A percentile compares a stretch with the other conserved stretches of the same genome.
Evolutionary conservation across 1,140 invertebrate species (phyloP).

Genomic region (Aleiodes sp.): DNA sequence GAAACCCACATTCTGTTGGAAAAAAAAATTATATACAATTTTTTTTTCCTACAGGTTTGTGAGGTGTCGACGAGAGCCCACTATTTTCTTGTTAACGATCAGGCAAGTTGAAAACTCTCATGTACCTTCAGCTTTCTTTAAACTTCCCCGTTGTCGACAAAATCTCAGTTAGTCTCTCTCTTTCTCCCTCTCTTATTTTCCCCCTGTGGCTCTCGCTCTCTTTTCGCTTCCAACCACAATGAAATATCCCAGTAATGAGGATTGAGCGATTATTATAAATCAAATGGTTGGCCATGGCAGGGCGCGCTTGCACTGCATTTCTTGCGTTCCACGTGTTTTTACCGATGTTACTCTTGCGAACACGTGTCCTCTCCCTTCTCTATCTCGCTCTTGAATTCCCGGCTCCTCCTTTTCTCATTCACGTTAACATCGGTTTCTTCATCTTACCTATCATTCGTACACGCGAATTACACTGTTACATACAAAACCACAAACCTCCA

Average conservation of each 20-base stretch:
- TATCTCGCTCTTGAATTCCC: slow-evolving; percentile 11
- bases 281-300: slow-evolving; percentile 43
- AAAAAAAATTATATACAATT: background rate
- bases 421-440: background rate
- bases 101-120: background rate
- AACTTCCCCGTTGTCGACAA: slow-evolving; percentile 4
- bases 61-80: background rate
- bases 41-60: background rate
- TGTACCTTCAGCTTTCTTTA: background rate
- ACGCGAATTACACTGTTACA: slow-evolving; percentile 27
- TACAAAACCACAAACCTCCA: slow-evolving; percentile 5
- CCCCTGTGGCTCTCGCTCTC: no score
- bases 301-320: slow-evolving; percentile 46
- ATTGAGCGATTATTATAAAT: slow-evolving; percentile 62
- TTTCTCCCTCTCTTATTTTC: background rate
- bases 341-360: slow-evolving; percentile 52
- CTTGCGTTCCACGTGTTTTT: slow-evolving; percentile 56
- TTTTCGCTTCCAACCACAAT: slow-evolving; percentile 25
- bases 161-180: background rate
- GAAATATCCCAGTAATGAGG: slow-evolving; percentile 54
- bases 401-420: background rate
- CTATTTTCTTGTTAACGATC: background rate
- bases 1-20: background rate
- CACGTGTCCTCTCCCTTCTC: slow-evolving; percentile 43
- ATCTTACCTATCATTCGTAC: slow-evolving; percentile 3